Conservation (phyloP, 2,113 vertebrate genomes). For the Syngnathus scovelli region DNA sequence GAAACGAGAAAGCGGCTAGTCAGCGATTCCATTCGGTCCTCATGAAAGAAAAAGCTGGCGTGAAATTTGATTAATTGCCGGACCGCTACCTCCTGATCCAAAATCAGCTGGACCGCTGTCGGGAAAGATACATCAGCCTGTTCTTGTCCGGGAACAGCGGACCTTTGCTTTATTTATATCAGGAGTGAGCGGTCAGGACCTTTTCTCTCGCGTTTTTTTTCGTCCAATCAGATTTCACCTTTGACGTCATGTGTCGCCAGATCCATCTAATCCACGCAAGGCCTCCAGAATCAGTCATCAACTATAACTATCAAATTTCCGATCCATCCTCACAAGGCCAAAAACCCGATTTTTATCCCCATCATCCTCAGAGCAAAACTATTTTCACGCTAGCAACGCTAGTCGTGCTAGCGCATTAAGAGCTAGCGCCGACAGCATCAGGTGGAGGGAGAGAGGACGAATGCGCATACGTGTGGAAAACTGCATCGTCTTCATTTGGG, state of each 20-base stretch:
- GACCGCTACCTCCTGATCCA: slow-evolving; percentile 62
- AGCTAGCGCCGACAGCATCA: neutral
- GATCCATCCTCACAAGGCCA: neutral
- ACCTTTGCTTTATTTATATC: slow-evolving; percentile 31
- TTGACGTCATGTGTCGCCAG: no score
- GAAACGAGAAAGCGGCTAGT: slow-evolving; percentile 45
- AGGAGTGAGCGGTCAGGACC: no score
- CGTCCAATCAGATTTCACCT: no score
- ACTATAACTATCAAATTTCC: no score
- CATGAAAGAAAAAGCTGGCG: slow-evolving; percentile 41
- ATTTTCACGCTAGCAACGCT: neutral
- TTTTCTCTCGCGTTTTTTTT: neutral
- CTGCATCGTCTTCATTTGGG: slow-evolving; percentile 68
- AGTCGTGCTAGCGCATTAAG: neutral
- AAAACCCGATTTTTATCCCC: neutral
- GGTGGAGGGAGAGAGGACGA: slow-evolving; percentile 37
- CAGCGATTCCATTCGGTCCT: slow-evolving; percentile 58
- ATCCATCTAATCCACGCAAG: no score
- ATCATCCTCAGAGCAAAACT: neutral
- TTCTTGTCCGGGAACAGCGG: slow-evolving; percentile 29
- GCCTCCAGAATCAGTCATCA: no score
- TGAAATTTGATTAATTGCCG: slow-evolving; percentile 67
- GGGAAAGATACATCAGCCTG: slow-evolving; percentile 63
- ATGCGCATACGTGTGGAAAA: slow-evolving; percentile 64
- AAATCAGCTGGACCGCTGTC: slow-evolving; percentile 62